phyloP scores from a whole-genome alignment of 2,113 vertebrate species.

The Pangasianodon hypophthalmus region DNA sequence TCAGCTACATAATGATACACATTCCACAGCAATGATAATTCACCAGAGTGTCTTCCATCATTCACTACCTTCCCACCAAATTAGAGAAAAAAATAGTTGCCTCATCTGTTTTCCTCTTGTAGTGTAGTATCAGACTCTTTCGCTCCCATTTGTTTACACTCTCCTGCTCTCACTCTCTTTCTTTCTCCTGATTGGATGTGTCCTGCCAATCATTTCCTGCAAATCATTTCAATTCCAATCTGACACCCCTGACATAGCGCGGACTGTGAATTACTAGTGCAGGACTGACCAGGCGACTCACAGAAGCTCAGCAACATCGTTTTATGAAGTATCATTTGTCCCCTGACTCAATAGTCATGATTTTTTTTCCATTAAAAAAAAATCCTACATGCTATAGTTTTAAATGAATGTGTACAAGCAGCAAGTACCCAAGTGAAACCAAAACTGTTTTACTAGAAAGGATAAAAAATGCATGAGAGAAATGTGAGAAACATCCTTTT shows the following conservation, averaged over 20 bases:
- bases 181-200: conserved; percentile 14
- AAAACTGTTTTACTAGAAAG: neutral
- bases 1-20: neutral
- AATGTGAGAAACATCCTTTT: neutral
- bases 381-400: neutral
- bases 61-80: neutral
- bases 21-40: neutral
- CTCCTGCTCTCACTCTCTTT: conserved; percentile 35
- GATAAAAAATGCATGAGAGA: conserved; percentile 1
- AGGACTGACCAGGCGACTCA: neutral
- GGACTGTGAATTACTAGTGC: neutral
- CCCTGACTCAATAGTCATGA: neutral
- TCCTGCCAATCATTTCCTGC: conserved; percentile 27
- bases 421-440: neutral
- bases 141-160: neutral
- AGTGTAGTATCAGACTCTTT: neutral
- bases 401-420: neutral
- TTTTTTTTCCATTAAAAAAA: neutral
- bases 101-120: neutral
- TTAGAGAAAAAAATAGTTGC: neutral
- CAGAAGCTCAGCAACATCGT: neutral
- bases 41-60: neutral
- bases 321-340: neutral
- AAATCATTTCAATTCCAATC: conserved; percentile 15
- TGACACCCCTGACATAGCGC: neutral